These are phyloP conservation scores for Bucorvus abyssinicus DNA, from an alignment of 2,797 vertebrate genomes.

Conservation along the genomic window DNA sequence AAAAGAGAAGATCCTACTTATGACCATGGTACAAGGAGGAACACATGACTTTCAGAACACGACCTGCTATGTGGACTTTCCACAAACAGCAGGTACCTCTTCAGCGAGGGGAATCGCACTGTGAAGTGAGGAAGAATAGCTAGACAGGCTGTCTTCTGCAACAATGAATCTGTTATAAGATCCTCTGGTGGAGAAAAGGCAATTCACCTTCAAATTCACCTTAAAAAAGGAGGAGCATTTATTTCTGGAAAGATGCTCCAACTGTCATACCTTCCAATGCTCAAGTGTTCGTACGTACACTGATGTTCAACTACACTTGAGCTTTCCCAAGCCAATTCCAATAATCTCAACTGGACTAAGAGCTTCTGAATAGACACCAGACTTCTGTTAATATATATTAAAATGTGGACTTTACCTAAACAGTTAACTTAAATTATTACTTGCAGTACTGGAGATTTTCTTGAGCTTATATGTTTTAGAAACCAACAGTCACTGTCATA, in stretches of 20 bases:
- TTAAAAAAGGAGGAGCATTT: background rate
- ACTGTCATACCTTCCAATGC: background rate
- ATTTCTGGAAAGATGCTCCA: background rate
- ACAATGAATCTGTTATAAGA: background rate
- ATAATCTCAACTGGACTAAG: background rate
- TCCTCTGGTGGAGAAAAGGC: background rate
- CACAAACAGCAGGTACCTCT: background rate
- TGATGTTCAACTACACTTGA: background rate
- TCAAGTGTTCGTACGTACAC: background rate
- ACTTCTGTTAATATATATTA: background rate
- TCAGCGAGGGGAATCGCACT: background rate
- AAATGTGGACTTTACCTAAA: background rate
- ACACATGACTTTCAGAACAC: background rate
- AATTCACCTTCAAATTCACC: conserved; percentile 13
- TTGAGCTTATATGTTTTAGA: background rate
- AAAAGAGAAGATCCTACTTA: background rate
- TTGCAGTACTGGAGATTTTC: background rate
- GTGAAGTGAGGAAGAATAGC: background rate
- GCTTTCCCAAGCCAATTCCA: background rate
- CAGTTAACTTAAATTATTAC: background rate
- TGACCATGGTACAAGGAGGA: background rate
- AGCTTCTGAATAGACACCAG: background rate
- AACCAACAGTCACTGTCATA: background rate
- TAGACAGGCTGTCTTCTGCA: background rate
- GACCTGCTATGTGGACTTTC: background rate